A percentile compares a stretch with the other conserved stretches of the same genome.
These are phyloP conservation scores for Sus cebifrons DNA, from an alignment of 2,797 vertebrate genomes.

Conservation along the genomic window DNA sequence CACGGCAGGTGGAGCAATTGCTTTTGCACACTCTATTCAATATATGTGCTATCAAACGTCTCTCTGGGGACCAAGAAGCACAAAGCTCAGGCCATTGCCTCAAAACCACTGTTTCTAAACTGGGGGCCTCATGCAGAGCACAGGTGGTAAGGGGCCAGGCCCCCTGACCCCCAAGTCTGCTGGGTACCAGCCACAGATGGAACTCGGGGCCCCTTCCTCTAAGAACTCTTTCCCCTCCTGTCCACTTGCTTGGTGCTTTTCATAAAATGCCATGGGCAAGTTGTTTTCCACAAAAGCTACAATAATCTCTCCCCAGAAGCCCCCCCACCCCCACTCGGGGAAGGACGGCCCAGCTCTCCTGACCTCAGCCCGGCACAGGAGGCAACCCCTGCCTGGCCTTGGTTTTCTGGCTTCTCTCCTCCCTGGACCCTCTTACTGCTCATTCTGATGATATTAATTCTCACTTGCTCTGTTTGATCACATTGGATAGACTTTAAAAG, in stretches of 20 bases:
- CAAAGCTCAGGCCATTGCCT: conserved; percentile 46
- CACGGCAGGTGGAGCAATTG: background rate
- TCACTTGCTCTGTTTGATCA: background rate
- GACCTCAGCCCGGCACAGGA: background rate
- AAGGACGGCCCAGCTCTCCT: background rate
- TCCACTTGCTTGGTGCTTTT: background rate
- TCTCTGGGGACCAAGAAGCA: conserved; percentile 54
- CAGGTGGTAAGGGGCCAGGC: background rate
- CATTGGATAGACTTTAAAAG: background rate
- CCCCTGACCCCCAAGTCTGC: background rate
- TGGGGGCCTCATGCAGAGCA: background rate
- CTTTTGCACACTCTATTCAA: conserved; percentile 44
- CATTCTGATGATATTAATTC: background rate
- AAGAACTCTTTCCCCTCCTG: background rate
- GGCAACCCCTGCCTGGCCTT: background rate
- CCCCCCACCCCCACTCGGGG: too few relatives aligned
- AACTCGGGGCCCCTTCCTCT: background rate
- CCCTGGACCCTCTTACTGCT: background rate
- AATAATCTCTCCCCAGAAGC: background rate
- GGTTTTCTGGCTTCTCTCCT: background rate
- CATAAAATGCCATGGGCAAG: background rate
- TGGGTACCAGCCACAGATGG: background rate
- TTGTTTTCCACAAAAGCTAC: background rate
- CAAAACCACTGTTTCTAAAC: background rate
- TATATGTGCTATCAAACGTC: background rate